These are phyloP conservation scores for Rhopalosiphum nymphaeae DNA, from an alignment of 2,888 invertebrate genomes.

Conservation along the genomic window DNA sequence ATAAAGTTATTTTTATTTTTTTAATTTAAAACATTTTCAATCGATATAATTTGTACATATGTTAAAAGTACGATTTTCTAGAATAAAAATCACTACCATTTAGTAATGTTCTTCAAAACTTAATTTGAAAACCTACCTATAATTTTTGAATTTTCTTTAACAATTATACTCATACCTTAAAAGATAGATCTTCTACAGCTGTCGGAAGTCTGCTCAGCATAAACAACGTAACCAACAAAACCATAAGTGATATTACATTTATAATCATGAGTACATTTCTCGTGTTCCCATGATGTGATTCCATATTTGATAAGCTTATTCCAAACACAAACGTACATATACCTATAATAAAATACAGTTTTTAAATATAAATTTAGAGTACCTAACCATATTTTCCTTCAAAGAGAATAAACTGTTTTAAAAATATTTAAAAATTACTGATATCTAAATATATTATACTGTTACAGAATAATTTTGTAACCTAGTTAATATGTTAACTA, in stretches of 20 bases:
- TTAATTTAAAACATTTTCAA: not conserved
- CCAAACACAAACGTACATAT: conserved; percentile 74
- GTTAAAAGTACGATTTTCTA: not conserved
- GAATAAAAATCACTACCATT: not conserved
- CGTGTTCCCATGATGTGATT: conserved; percentile 68
- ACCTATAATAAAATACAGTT: conserved; percentile 71
- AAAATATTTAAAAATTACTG: not conserved
- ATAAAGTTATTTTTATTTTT: not conserved
- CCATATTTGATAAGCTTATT: conserved; percentile 71
- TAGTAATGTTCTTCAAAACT: not conserved
- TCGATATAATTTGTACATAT: not conserved
- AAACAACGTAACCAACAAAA: conserved; percentile 74
- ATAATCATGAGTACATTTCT: conserved; percentile 70
- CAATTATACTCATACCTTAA: conserved; percentile 74
- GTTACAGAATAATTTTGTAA: not conserved
- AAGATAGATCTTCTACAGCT: conserved; percentile 76
- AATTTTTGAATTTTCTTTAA: not conserved
- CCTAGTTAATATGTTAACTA: not conserved
- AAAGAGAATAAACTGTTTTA: not conserved
- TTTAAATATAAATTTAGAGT: not conserved
- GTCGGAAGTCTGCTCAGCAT: conserved; percentile 81
- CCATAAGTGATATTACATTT: conserved; percentile 72
- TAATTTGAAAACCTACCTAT: not conserved
- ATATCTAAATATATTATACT: not conserved
- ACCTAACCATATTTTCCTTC: too few relatives aligned